Evolutionary conservation across 2,888 invertebrate genomes (phyloP), one percentile per base, ranked within the genome.

Genomic region (Saturnia pavonia): DNA sequence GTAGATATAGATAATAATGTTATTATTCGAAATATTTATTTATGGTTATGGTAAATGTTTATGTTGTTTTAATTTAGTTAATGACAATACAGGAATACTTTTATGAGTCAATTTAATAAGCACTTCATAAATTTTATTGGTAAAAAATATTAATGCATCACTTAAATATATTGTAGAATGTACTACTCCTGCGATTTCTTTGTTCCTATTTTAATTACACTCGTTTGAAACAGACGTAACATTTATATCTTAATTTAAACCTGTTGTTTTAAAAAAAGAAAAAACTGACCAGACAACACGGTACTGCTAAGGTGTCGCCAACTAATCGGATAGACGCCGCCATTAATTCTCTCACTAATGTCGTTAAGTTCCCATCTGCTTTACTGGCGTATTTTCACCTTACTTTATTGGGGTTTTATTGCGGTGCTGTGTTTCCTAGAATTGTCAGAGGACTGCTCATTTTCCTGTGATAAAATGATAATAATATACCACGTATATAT

Each of bases 321-420:
- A 68, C 75, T 80, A 80, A 80, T 76, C 75, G 78, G 80, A 80
- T 80, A 76, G 74, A 69, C 74, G 70, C 70, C 70, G 73, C 74
- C 72, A 74, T 80, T 80, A 80, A 80, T 80, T 77, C 77, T 71
- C 68, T 77, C 74, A 68, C 71, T 78, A 80, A 79, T 80, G 75
- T 71, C 69, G 78, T 80, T 80, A 78, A n/a, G 65, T 40, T 40
- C 69, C 71, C 76, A 74, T 76, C 74, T 73, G 70, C 70, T 73
- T 69, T 72, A 72, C 70, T 72, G 67, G 71, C 76, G 77, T 75
- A 77, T 77, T 77, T 68, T 65, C 68, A 34, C 45, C 40, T 40
- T 54, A 68, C 48, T 71, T 71, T 65, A 71, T 71, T 77, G 75
- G 74, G 71, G 43, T 73, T 73, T 72, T 72, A 72, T 72, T 67